Evolutionary conservation across 37 sponge, comb jelly and placozoan genomes (phyloP).

Genomic region (Spongilla lacustris): DNA sequence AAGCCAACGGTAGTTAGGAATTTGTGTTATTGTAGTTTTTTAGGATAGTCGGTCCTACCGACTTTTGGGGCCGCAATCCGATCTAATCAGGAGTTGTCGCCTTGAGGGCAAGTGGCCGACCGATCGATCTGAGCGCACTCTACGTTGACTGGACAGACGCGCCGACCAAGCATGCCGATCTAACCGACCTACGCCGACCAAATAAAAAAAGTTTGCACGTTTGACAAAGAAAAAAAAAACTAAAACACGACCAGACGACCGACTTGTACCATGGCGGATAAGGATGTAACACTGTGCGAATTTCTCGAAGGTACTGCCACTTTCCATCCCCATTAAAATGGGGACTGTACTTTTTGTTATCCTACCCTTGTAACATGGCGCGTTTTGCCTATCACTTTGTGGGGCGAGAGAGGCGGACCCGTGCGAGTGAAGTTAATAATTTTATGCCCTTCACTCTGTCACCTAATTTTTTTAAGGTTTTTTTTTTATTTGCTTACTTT

Average conservation of each 20-base stretch:
- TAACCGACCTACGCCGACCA: too few relatives aligned
- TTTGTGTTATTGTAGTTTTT: neutral
- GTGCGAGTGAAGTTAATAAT: too few relatives aligned
- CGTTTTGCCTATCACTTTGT: neutral
- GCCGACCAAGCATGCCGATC: neutral
- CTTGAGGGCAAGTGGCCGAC: neutral
- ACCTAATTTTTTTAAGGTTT: neutral
- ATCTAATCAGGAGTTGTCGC: neutral
- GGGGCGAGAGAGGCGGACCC: neutral
- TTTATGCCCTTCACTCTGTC: too few relatives aligned
- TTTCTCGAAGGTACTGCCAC: constrained; percentile 41
- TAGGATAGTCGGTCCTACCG: neutral
- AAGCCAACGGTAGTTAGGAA: neutral
- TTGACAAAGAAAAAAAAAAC: neutral
- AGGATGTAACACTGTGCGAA: constrained; percentile 51
- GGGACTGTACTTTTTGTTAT: too few relatives aligned
- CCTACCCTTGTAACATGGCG: neutral
- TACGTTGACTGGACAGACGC: neutral
- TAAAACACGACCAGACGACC: neutral
- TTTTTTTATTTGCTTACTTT: neutral
- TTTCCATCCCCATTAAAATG: too few relatives aligned
- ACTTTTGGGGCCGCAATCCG: neutral
- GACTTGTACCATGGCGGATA: constrained; percentile 25
- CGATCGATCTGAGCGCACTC: neutral
- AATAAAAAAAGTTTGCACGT: neutral